Percentiles rank a stretch among this genome's conserved stretches.
phyloP scores from a whole-genome alignment of 2,888 invertebrate genomes.

The Cataglyphis cursor region DNA sequence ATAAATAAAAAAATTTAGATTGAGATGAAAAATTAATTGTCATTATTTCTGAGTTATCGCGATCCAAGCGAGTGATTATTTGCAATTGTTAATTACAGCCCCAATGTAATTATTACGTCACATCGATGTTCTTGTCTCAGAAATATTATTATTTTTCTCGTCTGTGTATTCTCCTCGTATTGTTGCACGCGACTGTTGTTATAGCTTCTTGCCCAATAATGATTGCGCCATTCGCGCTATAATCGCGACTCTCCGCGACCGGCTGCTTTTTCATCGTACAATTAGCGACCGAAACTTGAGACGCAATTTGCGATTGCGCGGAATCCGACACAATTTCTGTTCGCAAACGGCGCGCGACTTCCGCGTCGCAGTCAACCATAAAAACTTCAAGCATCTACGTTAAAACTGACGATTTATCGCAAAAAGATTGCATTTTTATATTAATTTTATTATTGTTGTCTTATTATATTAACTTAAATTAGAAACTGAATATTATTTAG shows the following conservation, averaged over 20 bases:
- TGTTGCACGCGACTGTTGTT: slow-evolving; percentile 42
- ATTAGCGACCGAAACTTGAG: slow-evolving; percentile 72
- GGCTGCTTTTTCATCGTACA: slow-evolving; percentile 70
- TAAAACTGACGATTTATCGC: background rate
- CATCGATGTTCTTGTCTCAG: slow-evolving; percentile 37
- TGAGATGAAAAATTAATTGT: background rate
- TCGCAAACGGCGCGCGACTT: slow-evolving; percentile 27
- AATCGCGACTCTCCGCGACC: slow-evolving; percentile 65
- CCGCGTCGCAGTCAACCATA: slow-evolving; percentile 33
- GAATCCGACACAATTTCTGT: slow-evolving; percentile 61
- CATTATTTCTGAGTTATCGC: background rate
- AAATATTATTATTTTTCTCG: slow-evolving; percentile 62
- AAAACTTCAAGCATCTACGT: background rate
- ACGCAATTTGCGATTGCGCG: slow-evolving; percentile 62
- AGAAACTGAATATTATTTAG: background rate
- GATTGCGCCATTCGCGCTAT: slow-evolving; percentile 70
- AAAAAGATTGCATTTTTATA: background rate
- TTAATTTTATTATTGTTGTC: background rate
- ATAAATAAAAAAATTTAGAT: slow-evolving; percentile 15
- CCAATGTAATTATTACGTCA: slow-evolving; percentile 53
- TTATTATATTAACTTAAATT: background rate
- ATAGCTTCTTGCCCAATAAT: slow-evolving; percentile 67
- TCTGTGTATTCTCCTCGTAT: slow-evolving; percentile 45
- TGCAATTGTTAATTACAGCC: slow-evolving; percentile 46
- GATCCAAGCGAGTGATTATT: background rate